A percentile compares a stretch with the other conserved stretches of the same genome.
Evolutionary conservation across 2,113 vertebrate genomes (phyloP).

Genomic region (Menidia beryllina): DNA sequence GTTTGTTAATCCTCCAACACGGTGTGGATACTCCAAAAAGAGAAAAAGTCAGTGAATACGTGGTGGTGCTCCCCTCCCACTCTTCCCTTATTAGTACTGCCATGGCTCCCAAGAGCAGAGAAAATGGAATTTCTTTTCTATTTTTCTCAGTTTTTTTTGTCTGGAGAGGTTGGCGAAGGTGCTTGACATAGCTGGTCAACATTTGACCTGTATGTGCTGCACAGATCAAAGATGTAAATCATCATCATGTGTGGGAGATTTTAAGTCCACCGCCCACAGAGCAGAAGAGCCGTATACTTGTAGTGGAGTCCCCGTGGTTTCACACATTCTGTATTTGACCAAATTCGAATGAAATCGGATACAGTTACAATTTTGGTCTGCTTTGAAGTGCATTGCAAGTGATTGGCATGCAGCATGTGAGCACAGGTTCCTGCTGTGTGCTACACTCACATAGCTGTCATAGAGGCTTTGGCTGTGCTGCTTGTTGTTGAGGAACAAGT

Average conservation of each 20-base stretch:
- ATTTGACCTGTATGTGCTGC: constrained; percentile 27
- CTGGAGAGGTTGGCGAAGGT: constrained; percentile 67
- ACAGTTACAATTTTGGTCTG: constrained; percentile 1
- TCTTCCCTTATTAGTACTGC: constrained; percentile 1
- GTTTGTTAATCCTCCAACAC: constrained; percentile 39
- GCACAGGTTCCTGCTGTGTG: constrained; percentile 15
- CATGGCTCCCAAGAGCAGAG: constrained; percentile 37
- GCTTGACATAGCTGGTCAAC: constrained; percentile 70
- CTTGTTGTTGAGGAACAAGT: constrained; percentile 39
- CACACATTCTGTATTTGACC: neutral
- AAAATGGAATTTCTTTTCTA: constrained; percentile 48
- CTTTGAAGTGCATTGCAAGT: constrained; percentile 14
- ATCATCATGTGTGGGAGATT: constrained; percentile 16
- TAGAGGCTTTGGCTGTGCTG: constrained; percentile 22
- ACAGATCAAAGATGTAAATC: constrained; percentile 53
- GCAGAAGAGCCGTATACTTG: neutral
- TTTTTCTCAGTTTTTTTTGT: constrained; percentile 27
- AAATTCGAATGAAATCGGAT: neutral
- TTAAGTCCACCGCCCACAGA: neutral
- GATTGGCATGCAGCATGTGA: neutral
- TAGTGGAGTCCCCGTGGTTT: neutral
- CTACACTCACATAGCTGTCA: constrained; percentile 57
- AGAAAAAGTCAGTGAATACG: constrained; percentile 19
- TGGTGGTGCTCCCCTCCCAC: constrained; percentile 5
- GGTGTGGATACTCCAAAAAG: constrained; percentile 11